These are phyloP conservation scores for Parapsyche elsis DNA, from an alignment of 1,140 invertebrate genomes.

Conservation along the genomic window DNA sequence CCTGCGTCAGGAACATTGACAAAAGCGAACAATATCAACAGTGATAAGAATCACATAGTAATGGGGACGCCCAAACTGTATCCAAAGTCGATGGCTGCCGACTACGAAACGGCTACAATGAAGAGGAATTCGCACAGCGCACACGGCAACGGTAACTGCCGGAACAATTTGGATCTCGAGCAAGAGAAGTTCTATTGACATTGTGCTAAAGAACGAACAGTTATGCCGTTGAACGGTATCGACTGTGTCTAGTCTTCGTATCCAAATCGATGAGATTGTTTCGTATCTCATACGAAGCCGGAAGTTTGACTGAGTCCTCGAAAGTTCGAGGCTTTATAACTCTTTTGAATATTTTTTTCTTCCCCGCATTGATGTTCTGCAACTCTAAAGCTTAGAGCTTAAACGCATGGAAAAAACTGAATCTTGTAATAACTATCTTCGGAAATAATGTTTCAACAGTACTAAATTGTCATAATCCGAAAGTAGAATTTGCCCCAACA, in stretches of 20 bases:
- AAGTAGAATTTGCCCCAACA: too few relatives aligned
- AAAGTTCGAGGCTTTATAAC: neutral
- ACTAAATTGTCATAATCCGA: too few relatives aligned
- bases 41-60: conserved; percentile 69
- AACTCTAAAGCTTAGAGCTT: too few relatives aligned
- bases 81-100: conserved; percentile 75
- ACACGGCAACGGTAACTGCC: conserved; percentile 61
- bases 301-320: neutral
- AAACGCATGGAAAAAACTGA: too few relatives aligned
- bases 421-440: neutral
- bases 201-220: neutral
- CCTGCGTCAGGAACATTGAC: conserved; percentile 68
- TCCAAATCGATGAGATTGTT: neutral
- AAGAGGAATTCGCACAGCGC: conserved; percentile 77
- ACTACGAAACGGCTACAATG: conserved; percentile 82
- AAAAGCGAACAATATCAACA: conserved; percentile 69
- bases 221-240: neutral
- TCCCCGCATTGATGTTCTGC: too few relatives aligned
- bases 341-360: too few relatives aligned
- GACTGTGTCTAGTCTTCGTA: neutral
- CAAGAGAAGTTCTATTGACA: conserved; percentile 67
- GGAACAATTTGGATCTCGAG: conserved; percentile 64
- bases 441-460: neutral
- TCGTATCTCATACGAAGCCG: neutral
- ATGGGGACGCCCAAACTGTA: conserved; percentile 71